Evolutionary conservation across 1,140 invertebrate species (phyloP), one percentile per base, ranked within the genome.

Genomic region (Thalassaphorura encarpata): DNA sequence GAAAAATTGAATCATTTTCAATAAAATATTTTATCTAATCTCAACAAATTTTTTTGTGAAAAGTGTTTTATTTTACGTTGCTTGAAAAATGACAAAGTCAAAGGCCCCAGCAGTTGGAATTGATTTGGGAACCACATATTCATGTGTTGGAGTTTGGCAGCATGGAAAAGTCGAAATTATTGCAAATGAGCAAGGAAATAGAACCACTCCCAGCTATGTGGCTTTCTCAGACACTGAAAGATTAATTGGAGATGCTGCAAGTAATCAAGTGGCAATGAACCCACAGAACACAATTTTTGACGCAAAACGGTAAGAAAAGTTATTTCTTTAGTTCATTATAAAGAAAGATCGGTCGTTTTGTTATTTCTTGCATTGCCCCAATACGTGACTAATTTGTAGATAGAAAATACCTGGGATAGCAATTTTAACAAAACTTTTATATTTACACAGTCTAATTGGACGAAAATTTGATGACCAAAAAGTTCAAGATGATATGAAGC

Each of bases 111-210:
- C 82, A 27, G 76, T 85, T 46, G 83, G 83, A 59, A 84, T 85
- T 64, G 83, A 85, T 67, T 73, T 85, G 54, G 84, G 84, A 16
- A 87, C 84, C 4, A 87, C 85, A 1, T 86, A 83, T 66, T 86
- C 83, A 3, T 86, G 84, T 64, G 85, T 87, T 3, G 85, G 81
- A 41, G 83, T 87, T 1, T 87, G 83, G 67, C 80, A 84, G 66
- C 77, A 90, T 68, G 85, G 87, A 29, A 85, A 88, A 67, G 87
- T 92, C 8, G 88, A 92, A 69, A 92, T 93, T 63, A 92, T 93
- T 47, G 85, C 88, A 39, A 94, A 94, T 66, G 87, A 93, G 65
- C 88, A 92, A 71, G 90, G 90, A 36, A 91, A 93, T 69, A 76
- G 88, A 54, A 92, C 87, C 16, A 92, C 89, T 18, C 87, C 89